Conservation (phyloP, 2,113 vertebrate species). For the Cyanoderma ruficeps region DNA sequence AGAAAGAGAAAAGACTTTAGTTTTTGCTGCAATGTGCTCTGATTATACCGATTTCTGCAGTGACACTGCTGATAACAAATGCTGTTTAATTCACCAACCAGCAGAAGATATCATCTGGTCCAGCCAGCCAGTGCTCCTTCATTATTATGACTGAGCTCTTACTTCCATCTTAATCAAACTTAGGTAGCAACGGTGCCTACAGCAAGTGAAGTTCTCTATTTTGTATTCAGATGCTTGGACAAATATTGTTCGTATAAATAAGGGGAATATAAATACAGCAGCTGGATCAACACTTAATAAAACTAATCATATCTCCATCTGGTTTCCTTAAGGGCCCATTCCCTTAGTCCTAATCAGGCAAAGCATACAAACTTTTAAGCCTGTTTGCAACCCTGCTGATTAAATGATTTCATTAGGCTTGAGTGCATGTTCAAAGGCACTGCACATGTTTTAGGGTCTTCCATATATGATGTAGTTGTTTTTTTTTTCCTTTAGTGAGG, state of each 20-base stretch:
- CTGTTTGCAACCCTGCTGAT: constrained; percentile 45
- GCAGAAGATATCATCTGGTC: not conserved
- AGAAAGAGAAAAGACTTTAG: not conserved
- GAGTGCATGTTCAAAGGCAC: not conserved
- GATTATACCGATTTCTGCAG: not conserved
- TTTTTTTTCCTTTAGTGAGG: not conserved
- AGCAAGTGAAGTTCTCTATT: constrained; percentile 15
- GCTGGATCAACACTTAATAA: constrained; percentile 63
- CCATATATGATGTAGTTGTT: not conserved
- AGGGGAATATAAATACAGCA: constrained; percentile 53
- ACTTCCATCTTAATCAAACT: constrained; percentile 42
- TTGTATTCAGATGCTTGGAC: constrained; percentile 50
- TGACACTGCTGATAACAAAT: not conserved
- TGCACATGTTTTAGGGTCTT: not conserved
- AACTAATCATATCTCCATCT: constrained; percentile 60
- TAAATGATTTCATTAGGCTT: constrained; percentile 58
- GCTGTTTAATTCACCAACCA: not conserved
- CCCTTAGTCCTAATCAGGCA: constrained; percentile 52
- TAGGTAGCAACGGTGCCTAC: not conserved
- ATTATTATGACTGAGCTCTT: not conserved
- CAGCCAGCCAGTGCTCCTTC: not conserved
- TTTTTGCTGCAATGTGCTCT: not conserved
- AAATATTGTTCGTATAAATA: constrained; percentile 58
- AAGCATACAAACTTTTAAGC: constrained; percentile 40
- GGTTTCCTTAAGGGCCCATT: constrained; percentile 48